phyloP scores from a whole-genome alignment of 2,113 vertebrate genomes.

The Carollia perspicillata region DNA sequence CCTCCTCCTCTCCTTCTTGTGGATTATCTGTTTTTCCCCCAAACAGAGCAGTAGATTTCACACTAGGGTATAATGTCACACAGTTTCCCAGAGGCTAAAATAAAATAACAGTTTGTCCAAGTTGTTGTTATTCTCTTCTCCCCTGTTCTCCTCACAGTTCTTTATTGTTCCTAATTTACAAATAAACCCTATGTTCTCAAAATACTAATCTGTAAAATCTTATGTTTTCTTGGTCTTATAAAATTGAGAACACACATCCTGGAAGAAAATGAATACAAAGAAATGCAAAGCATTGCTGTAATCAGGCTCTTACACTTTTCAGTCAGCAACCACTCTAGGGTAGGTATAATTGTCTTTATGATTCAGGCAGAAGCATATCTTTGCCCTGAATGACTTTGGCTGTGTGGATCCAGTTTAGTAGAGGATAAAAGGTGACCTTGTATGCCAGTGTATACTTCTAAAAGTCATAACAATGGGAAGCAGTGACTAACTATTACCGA shows the following conservation, averaged over 20 bases:
- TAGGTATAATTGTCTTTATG: conserved; percentile 26
- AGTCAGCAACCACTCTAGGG: background rate
- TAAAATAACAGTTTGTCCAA: background rate
- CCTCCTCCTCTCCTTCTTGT: background rate
- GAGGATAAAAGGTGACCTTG: background rate
- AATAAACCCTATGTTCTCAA: background rate
- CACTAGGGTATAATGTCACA: background rate
- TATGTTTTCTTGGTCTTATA: conserved; percentile 21
- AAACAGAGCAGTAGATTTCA: conserved; percentile 24
- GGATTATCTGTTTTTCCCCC: conserved; percentile 5
- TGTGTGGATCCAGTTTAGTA: background rate
- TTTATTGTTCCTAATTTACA: background rate
- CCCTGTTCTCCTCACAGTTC: background rate
- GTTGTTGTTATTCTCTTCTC: background rate
- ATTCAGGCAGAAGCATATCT: conserved; percentile 52
- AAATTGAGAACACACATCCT: background rate
- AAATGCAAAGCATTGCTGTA: background rate
- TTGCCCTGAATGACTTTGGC: conserved; percentile 5
- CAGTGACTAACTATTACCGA: background rate
- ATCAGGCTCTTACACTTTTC: background rate
- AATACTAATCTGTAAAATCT: background rate
- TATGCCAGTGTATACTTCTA: conserved; percentile 4
- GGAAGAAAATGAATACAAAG: conserved; percentile 38
- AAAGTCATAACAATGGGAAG: conserved; percentile 13
- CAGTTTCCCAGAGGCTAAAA: background rate